phyloP scores from a whole-genome alignment of 1,140 invertebrate species.

The Sycobia sp. region DNA sequence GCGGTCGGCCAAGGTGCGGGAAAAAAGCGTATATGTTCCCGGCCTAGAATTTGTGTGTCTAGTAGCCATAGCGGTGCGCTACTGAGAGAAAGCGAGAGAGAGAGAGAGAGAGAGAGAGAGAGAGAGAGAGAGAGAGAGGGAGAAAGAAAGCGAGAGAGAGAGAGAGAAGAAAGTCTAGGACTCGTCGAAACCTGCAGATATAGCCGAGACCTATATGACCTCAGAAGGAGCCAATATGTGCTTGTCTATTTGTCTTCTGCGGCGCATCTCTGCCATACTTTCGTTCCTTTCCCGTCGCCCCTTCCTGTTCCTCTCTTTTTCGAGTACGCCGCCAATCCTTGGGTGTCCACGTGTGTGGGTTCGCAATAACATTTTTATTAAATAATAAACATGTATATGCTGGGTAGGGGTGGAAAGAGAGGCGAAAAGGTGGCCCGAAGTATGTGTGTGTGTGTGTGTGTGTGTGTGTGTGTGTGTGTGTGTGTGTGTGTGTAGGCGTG shows the following conservation, averaged over 20 bases:
- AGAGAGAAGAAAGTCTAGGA: no score
- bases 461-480: background rate
- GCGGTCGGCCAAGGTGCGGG: no score
- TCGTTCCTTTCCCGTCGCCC: constrained; percentile 13
- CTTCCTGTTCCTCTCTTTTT: background rate
- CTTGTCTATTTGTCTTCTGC: constrained; percentile 37
- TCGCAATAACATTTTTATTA: constrained; percentile 54
- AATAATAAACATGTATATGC: constrained; percentile 47
- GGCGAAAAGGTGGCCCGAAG: background rate
- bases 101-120: no score
- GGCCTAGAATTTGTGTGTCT: background rate
- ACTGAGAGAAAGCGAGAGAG: background rate
- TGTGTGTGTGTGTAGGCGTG: background rate
- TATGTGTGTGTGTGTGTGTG: background rate
- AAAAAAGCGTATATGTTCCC: background rate
- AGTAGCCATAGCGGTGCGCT: no score
- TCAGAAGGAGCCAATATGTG: constrained; percentile 41
- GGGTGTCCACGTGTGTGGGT: constrained; percentile 32
- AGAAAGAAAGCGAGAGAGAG: no score
- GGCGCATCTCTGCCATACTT: background rate
- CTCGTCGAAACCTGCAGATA: no score
- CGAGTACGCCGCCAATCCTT: constrained; percentile 39
- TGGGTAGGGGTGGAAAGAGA: no score
- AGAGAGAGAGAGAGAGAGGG: no score
- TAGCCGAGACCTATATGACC: no score